Conservation (phyloP, 2,888 invertebrate genomes). For the Stratiomys singularior region DNA sequence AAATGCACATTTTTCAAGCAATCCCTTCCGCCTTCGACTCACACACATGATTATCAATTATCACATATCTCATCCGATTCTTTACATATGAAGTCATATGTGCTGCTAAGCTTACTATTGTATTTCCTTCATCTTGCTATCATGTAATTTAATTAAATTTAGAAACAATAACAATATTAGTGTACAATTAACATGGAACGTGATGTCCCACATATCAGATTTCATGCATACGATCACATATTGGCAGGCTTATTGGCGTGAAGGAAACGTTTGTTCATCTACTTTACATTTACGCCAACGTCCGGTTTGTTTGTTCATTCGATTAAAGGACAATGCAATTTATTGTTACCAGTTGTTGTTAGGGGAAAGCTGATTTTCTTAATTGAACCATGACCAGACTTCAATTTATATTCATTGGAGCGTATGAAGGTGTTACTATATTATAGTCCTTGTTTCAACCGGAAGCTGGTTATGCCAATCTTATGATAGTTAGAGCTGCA, state of each 20-base stretch:
- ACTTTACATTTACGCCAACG: too few species aligned
- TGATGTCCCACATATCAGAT: neutral
- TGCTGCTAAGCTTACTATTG: neutral
- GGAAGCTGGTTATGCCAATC: neutral
- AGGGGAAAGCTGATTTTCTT: neutral
- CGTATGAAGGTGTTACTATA: neutral
- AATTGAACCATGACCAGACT: neutral
- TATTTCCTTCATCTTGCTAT: neutral
- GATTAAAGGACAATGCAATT: slow-evolving; percentile 1
- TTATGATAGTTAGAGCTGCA: too few species aligned
- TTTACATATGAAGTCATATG: neutral
- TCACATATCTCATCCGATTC: too few species aligned
- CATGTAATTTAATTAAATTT: neutral
- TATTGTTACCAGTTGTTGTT: neutral
- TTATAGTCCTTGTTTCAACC: neutral
- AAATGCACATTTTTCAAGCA: too few species aligned
- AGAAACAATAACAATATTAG: slow-evolving; percentile 6
- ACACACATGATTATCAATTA: too few species aligned
- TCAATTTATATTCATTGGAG: neutral
- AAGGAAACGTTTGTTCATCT: too few species aligned
- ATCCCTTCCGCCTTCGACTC: too few species aligned
- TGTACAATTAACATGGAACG: slow-evolving; percentile 14
- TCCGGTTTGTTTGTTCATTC: neutral
- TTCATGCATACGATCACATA: neutral
- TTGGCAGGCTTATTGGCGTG: too few species aligned